Conservation (phyloP, 2,888 invertebrate species). For the Nebria salina region DNA sequence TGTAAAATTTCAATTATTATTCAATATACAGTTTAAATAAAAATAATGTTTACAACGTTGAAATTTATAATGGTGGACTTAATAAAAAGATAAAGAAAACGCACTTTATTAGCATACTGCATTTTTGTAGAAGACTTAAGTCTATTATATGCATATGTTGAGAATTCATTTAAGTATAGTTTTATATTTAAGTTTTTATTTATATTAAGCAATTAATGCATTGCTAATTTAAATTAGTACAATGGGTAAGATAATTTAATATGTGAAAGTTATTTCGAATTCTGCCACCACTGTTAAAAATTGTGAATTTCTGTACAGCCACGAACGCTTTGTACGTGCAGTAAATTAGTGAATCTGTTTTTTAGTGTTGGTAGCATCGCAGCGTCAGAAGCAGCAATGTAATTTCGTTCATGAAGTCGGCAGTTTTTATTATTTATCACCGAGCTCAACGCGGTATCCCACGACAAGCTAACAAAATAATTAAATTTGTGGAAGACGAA, state of each 20-base stretch:
- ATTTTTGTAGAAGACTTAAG: too few relatives aligned
- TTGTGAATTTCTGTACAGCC: background rate
- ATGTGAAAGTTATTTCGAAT: background rate
- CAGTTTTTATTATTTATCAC: constrained; percentile 22
- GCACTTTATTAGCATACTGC: too few relatives aligned
- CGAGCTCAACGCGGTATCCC: constrained; percentile 16
- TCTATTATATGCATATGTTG: too few relatives aligned
- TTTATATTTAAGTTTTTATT: too few relatives aligned
- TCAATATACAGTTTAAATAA: too few relatives aligned
- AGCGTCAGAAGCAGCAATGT: constrained; percentile 13
- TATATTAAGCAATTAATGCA: background rate
- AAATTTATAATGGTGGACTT: too few relatives aligned
- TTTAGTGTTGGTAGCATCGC: background rate
- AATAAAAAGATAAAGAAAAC: too few relatives aligned
- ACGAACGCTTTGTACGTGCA: background rate
- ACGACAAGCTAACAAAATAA: constrained; percentile 18
- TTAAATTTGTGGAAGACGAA: constrained; percentile 16
- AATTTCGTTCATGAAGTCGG: constrained; percentile 20
- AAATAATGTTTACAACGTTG: too few relatives aligned
- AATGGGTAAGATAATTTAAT: background rate
- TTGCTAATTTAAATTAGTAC: too few relatives aligned
- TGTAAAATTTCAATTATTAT: too few relatives aligned
- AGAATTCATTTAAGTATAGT: too few relatives aligned
- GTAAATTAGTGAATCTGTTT: constrained; percentile 22
- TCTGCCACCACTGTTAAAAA: background rate